phyloP scores from a whole-genome alignment of 2,888 invertebrate genomes.

The Deilephila elpenor region DNA sequence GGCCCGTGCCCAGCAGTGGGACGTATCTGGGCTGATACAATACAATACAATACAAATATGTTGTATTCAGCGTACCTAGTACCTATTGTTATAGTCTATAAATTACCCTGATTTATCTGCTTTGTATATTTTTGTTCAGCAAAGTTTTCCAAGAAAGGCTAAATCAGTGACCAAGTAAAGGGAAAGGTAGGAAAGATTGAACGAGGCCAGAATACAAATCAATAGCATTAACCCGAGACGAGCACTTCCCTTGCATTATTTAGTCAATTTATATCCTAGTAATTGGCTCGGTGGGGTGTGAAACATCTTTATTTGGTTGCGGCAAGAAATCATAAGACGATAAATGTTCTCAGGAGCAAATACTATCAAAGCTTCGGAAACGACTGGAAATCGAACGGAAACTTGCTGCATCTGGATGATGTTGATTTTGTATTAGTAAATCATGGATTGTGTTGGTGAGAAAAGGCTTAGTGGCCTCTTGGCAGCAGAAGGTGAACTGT shows the following conservation, averaged over 20 bases:
- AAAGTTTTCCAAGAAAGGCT: not conserved
- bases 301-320: conserved; percentile 7
- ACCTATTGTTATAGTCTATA: not conserved
- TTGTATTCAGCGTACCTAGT: not conserved
- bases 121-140: not conserved
- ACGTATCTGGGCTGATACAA: too few relatives aligned
- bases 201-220: conserved; percentile 6
- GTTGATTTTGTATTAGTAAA: not conserved
- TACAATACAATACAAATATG: too few relatives aligned
- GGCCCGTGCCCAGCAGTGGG: too few relatives aligned
- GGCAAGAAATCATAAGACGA: conserved; percentile 16
- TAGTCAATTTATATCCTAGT: conserved; percentile 7
- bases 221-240: conserved; percentile 16
- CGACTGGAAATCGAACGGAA: not conserved
- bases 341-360: conserved; percentile 4
- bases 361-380: not conserved
- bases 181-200: conserved; percentile 1
- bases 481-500: too few relatives aligned
- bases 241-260: conserved; percentile 4
- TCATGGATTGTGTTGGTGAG: too few relatives aligned
- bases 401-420: not conserved
- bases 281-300: conserved; percentile 6
- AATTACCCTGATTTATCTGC: not conserved
- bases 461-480: too few relatives aligned
- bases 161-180: not conserved